Percentiles rank a stretch among this genome's conserved stretches.
phyloP scores from a whole-genome alignment of 1,140 invertebrate genomes.

The Rhizoglyphus robini region DNA sequence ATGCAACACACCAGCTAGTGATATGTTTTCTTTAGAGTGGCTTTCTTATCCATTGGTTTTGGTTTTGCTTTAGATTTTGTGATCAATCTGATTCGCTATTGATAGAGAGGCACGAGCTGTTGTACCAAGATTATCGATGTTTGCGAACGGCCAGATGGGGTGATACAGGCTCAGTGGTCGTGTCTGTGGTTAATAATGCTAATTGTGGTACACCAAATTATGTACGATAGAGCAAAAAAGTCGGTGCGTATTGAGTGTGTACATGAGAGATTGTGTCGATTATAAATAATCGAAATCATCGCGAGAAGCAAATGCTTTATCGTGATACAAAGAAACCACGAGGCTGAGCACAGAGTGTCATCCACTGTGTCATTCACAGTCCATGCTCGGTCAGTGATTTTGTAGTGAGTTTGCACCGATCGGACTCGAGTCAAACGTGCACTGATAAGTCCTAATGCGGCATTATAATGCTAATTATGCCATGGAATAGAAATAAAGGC shows the following conservation, averaged over 20 bases:
- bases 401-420: neutral
- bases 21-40: too few species aligned
- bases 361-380: neutral
- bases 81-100: too few species aligned
- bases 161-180: too few species aligned
- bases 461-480: too few species aligned
- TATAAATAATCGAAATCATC: conserved; percentile 8
- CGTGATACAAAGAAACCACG: neutral
- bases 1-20: too few species aligned
- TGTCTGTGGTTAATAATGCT: neutral
- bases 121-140: too few species aligned
- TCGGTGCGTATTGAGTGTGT: neutral
- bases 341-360: neutral
- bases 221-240: too few species aligned
- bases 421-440: neutral
- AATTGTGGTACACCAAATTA: neutral
- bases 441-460: conserved; percentile 4
- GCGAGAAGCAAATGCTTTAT: neutral
- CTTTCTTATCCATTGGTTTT: too few species aligned
- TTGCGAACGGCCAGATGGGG: too few species aligned
- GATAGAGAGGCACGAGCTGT: too few species aligned
- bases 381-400: neutral
- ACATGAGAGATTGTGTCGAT: neutral
- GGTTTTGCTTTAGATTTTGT: too few species aligned
- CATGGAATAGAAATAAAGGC: neutral